Percentiles rank a stretch among this genome's conserved stretches.
Conservation (phyloP, 2,888 invertebrate species). For the Drosophila acutilabella region DNA sequence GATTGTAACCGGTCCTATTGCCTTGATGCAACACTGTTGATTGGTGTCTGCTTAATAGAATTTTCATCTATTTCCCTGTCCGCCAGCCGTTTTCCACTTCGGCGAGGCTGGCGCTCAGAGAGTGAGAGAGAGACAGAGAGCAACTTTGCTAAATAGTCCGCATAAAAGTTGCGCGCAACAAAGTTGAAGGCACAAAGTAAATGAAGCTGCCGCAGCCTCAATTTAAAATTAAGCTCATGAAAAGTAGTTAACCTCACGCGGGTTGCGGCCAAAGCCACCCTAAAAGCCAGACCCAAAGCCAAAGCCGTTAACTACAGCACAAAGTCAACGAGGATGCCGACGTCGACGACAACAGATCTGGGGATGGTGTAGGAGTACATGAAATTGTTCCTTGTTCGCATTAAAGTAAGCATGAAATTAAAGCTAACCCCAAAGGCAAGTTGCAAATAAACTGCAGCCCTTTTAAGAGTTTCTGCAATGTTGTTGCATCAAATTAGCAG, state of each 20-base stretch:
- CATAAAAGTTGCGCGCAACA: slow-evolving; percentile 72
- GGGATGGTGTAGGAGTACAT: slow-evolving; percentile 3
- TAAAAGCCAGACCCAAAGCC: slow-evolving; percentile 49
- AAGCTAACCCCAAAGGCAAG: slow-evolving; percentile 76
- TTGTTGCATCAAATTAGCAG: slow-evolving; percentile 78
- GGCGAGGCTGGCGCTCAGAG: background rate
- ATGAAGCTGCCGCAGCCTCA: slow-evolving; percentile 76
- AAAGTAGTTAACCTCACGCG: slow-evolving; percentile 76
- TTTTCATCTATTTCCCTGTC: slow-evolving; percentile 32
- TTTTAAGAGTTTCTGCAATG: slow-evolving; percentile 55
- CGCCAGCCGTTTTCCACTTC: background rate
- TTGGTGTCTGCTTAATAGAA: slow-evolving; percentile 67
- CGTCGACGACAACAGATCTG: slow-evolving; percentile 6
- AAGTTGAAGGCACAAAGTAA: slow-evolving; percentile 76
- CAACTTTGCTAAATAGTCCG: slow-evolving; percentile 71
- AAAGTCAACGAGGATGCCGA: slow-evolving; percentile 59
- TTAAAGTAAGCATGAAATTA: slow-evolving; percentile 84
- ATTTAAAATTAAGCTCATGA: slow-evolving; percentile 79
- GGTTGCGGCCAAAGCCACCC: slow-evolving; percentile 54
- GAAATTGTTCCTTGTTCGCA: slow-evolving; percentile 61
- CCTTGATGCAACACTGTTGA: slow-evolving; percentile 45
- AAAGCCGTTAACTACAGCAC: slow-evolving; percentile 78
- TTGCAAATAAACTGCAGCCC: slow-evolving; percentile 69
- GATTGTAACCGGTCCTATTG: slow-evolving; percentile 55
- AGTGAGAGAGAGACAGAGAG: slow-evolving; percentile 1